Percentiles rank a stretch among this genome's conserved stretches.
Evolutionary conservation across 1,140 invertebrate genomes (phyloP).

Genomic region (Drosophila seguyi): DNA sequence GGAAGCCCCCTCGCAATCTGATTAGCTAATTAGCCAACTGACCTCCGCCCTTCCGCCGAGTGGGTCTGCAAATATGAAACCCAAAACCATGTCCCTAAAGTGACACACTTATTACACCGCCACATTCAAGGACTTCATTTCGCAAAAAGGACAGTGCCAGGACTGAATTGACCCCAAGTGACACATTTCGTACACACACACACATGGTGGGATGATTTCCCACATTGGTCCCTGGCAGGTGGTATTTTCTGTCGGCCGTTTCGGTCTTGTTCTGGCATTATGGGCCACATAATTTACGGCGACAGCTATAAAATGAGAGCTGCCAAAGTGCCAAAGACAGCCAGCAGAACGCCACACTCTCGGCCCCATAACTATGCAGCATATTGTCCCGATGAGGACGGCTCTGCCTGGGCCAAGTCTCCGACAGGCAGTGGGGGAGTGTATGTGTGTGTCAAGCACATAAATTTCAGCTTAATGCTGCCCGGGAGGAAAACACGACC

Average conservation of each 20-base stretch:
- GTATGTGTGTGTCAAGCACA: slow-evolving; percentile 54
- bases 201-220: slow-evolving; percentile 8
- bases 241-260: slow-evolving; percentile 23
- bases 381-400: slow-evolving; percentile 65
- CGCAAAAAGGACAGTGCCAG: slow-evolving; percentile 28
- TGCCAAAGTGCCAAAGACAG: slow-evolving; percentile 65
- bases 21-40: slow-evolving; percentile 66
- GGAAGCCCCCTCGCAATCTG: slow-evolving; percentile 32
- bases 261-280: slow-evolving; percentile 51
- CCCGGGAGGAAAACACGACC: slow-evolving; percentile 12
- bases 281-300: slow-evolving; percentile 66
- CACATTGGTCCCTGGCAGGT: slow-evolving; percentile 52
- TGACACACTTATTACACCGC: slow-evolving; percentile 48
- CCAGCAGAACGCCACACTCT: slow-evolving; percentile 19
- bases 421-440: not conserved
- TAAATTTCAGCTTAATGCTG: slow-evolving; percentile 58
- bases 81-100: slow-evolving; percentile 52
- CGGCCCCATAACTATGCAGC: slow-evolving; percentile 66
- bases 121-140: slow-evolving; percentile 52
- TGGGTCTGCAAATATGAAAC: slow-evolving; percentile 48
- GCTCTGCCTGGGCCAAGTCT: slow-evolving; percentile 43
- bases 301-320: slow-evolving; percentile 69
- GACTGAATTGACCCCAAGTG: slow-evolving; percentile 43
- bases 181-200: slow-evolving; percentile 47
- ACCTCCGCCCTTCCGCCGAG: slow-evolving; percentile 9